Conservation (phyloP, 2,888 invertebrate genomes). For the Empis livida region DNA sequence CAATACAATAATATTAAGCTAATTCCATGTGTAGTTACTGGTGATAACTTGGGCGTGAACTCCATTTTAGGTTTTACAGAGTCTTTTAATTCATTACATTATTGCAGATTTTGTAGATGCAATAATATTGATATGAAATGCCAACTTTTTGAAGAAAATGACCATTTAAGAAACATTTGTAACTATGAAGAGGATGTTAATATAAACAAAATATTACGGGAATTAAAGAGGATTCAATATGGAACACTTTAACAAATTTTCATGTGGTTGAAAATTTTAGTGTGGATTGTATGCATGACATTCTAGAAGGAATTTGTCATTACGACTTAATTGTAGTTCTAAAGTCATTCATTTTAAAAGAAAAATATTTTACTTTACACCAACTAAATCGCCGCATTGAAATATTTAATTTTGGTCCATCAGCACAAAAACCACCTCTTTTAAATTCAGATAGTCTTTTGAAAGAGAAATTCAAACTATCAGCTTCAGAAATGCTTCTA, state of each 20-base stretch:
- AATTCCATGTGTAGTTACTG: conserved; percentile 5
- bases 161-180: too few relatives aligned
- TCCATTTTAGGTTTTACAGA: conserved; percentile 10
- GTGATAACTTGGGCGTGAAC: conserved; percentile 11
- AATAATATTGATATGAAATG: too few relatives aligned
- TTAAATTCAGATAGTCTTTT: conserved; percentile 2
- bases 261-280: conserved; percentile 10
- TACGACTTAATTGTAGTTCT: conserved; percentile 9
- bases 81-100: conserved; percentile 9
- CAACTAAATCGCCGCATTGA: conserved; percentile 10
- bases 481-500: conserved; percentile 8
- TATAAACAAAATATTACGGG: conserved; percentile 8
- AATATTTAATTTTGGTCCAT: conserved; percentile 8
- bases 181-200: background rate
- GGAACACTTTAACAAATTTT: conserved; percentile 8
- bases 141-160: too few relatives aligned
- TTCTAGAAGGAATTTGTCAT: conserved; percentile 12
- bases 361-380: conserved; percentile 9
- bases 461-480: conserved; percentile 6
- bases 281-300: conserved; percentile 11
- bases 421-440: conserved; percentile 2
- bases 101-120: conserved; percentile 12
- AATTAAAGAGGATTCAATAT: conserved; percentile 6
- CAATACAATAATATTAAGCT: conserved; percentile 6
- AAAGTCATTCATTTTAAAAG: conserved; percentile 5